These are phyloP conservation scores for Andricus grossulariae DNA, from an alignment of 1,140 invertebrate species.

Conservation along the genomic window DNA sequence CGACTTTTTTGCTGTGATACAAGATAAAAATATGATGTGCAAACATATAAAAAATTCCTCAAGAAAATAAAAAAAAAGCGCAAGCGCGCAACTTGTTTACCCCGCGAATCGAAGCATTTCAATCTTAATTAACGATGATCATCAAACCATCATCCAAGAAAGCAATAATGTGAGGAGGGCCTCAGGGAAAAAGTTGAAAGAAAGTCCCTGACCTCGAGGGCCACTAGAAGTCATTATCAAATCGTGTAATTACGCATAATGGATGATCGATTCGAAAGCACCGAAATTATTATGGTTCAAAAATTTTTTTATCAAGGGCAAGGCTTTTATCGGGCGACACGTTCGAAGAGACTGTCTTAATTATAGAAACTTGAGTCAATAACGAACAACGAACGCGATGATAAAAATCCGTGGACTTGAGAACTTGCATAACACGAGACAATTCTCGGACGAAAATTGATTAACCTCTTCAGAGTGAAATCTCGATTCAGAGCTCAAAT, in stretches of 20 bases:
- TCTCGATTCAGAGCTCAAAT: background rate
- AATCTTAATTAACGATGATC: background rate
- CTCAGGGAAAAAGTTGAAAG: background rate
- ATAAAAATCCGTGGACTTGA: slow-evolving; percentile 18
- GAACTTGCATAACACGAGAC: background rate
- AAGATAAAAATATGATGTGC: background rate
- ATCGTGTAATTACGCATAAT: background rate
- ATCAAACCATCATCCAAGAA: background rate
- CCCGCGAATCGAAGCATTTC: background rate
- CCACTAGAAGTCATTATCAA: background rate
- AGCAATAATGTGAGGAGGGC: background rate
- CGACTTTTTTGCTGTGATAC: no score
- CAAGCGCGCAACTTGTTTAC: background rate
- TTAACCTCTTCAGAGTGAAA: background rate
- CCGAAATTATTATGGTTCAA: slow-evolving; percentile 12
- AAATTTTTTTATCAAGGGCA: background rate
- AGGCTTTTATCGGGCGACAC: background rate
- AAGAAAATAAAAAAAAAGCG: background rate
- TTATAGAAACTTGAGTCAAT: slow-evolving; percentile 18
- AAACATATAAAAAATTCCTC: background rate
- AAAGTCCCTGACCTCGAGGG: background rate
- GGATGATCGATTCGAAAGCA: background rate
- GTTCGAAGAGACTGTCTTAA: background rate
- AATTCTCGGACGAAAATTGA: background rate
- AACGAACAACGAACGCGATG: slow-evolving; percentile 4